These are phyloP conservation scores for Salvator merianae DNA, from an alignment of 2,113 vertebrate genomes.

Conservation along the genomic window DNA sequence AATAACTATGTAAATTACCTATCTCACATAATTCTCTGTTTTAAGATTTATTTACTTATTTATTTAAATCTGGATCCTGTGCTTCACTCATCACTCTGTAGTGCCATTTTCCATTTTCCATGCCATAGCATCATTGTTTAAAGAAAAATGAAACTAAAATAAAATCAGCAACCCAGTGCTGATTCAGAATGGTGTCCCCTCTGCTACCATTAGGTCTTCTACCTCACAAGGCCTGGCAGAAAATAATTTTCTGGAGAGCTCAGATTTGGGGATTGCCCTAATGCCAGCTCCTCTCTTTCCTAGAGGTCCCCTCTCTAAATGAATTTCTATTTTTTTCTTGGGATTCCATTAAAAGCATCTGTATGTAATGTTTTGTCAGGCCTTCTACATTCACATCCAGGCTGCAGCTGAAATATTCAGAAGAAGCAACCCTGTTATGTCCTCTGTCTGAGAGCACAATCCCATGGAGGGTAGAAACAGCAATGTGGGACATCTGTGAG, in stretches of 20 bases:
- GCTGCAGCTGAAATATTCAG: conserved; percentile 36
- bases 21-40: too few species aligned
- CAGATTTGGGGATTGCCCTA: background rate
- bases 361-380: background rate
- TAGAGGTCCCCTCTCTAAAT: background rate
- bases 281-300: background rate
- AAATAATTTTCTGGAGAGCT: background rate
- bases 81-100: too few species aligned
- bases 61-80: too few species aligned
- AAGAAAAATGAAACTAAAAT: background rate
- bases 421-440: conserved; percentile 63
- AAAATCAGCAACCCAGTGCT: too few species aligned
- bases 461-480: conserved; percentile 70
- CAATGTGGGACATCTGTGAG: conserved; percentile 74
- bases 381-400: background rate
- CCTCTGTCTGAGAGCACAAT: conserved; percentile 67
- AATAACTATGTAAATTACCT: too few species aligned
- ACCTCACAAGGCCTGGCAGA: background rate
- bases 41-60: too few species aligned
- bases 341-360: background rate
- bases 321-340: background rate
- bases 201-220: background rate
- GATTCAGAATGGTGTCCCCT: background rate
- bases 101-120: background rate
- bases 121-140: background rate